phyloP scores from a whole-genome alignment of 2,113 vertebrate genomes.

The Gopherus evgoodei region DNA sequence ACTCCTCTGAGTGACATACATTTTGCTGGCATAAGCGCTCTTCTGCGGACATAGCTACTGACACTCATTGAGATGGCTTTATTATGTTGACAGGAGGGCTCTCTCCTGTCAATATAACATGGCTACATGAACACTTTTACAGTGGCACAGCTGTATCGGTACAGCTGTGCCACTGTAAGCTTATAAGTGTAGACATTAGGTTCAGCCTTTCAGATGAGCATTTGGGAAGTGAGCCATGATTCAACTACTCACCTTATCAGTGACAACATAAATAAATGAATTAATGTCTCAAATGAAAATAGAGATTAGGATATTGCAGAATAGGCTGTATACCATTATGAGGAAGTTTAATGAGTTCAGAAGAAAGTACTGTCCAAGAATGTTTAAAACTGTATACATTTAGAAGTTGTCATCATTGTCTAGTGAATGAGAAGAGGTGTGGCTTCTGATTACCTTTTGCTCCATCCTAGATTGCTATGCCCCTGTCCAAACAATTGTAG shows the following conservation, averaged over 20 bases:
- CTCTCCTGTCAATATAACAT: no score
- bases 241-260: background rate
- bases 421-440: background rate
- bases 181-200: background rate
- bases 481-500: background rate
- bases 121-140: no score
- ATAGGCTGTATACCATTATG: background rate
- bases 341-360: background rate
- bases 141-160: no score
- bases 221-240: background rate
- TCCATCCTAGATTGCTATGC: accelerated
- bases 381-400: background rate
- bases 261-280: background rate
- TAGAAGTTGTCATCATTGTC: background rate
- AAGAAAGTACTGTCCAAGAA: background rate
- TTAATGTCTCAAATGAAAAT: background rate
- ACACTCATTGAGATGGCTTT: no score
- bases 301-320: background rate
- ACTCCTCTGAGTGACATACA: no score
- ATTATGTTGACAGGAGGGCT: no score
- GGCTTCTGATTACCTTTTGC: background rate
- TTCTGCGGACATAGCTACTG: no score
- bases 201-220: background rate
- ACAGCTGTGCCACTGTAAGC: no score
- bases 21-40: no score